phyloP scores from a whole-genome alignment of 2,113 vertebrate genomes.

The Megaceryle maxima region DNA sequence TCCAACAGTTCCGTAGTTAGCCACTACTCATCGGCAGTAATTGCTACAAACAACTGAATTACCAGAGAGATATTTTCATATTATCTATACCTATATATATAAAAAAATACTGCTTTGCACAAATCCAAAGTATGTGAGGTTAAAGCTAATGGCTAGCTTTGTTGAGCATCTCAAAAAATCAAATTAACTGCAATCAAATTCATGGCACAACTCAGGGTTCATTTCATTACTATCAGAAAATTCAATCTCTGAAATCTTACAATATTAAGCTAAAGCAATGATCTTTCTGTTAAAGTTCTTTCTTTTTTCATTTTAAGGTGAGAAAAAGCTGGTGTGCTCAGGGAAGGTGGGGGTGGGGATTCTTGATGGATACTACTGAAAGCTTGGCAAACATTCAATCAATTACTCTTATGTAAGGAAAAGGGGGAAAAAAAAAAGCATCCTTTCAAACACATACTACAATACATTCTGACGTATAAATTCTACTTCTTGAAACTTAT shows the following conservation, averaged over 20 bases:
- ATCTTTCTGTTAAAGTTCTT: conserved; percentile 73
- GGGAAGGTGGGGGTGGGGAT: conserved; percentile 45
- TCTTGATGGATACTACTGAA: conserved; percentile 58
- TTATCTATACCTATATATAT: neutral
- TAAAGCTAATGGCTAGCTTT: conserved; percentile 47
- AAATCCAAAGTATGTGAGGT: conserved; percentile 22
- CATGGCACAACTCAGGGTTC: conserved; percentile 60
- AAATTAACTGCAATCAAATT: conserved; percentile 66
- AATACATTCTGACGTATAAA: conserved; percentile 50
- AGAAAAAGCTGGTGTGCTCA: conserved; percentile 43
- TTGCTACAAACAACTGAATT: neutral
- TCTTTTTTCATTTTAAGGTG: conserved; percentile 73
- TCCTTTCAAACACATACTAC: conserved; percentile 36
- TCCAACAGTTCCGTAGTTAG: neutral
- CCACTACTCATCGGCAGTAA: neutral
- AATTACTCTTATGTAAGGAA: conserved; percentile 42
- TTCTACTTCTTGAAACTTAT: conserved; percentile 22
- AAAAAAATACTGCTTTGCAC: neutral
- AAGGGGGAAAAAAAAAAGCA: neutral
- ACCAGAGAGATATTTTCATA: neutral
- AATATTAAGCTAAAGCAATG: conserved; percentile 71
- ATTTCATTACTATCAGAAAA: conserved; percentile 72
- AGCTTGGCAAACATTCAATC: conserved; percentile 68
- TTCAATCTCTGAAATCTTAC: conserved; percentile 75
- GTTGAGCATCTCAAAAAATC: conserved; percentile 50